Evolutionary conservation across 1,140 invertebrate species (phyloP), one percentile per base, ranked within the genome.

Genomic region (Papilio polyxenes): DNA sequence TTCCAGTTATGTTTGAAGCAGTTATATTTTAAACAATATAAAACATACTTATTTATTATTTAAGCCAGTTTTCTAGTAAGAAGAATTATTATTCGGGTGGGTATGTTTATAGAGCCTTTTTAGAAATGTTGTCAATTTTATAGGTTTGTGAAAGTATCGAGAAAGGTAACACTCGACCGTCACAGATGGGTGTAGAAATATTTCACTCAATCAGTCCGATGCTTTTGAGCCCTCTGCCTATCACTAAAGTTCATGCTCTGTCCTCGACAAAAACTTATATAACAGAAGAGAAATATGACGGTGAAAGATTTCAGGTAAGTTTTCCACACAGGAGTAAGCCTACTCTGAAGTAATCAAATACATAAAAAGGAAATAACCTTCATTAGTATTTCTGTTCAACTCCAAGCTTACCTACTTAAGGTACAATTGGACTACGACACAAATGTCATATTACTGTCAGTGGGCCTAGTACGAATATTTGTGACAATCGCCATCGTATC

Each of bases 231-330:
- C 56, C 96, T 82, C 96, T 97, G 17, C 95, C 96, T 87, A 96
- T 98, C 15, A 96, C 96, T 69, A 95, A 97, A 84, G 96, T 97
- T 37, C 92, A 95, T 15, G 94, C 95, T 49, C 91, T 96, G 81
- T 86, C 87, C 5, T 8, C 85, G 81, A 86, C 93, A 31, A 89
- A 86, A 40, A 87, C 82, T 1, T 89, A 93, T 88, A 96, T 96
- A 85, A 94, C 98, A 48, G 98, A 99, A 94, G 97, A 96, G 2
- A 99, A 99, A 95, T 98, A 97, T 95, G 98, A 99, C 94, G 98
- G 98, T 0, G 98, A 99, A 95, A 95, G 98, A 82, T 98, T 98
- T 92, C 98, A 99, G 85, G 92, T 92, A 75, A 81, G 81, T 72
- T 20, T 62, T 51, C 23, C 23, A 2, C 23, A 31, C 23, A 31